Conservation (phyloP, 2,797 vertebrate species). For the Phrynocephalus vlangalii region DNA sequence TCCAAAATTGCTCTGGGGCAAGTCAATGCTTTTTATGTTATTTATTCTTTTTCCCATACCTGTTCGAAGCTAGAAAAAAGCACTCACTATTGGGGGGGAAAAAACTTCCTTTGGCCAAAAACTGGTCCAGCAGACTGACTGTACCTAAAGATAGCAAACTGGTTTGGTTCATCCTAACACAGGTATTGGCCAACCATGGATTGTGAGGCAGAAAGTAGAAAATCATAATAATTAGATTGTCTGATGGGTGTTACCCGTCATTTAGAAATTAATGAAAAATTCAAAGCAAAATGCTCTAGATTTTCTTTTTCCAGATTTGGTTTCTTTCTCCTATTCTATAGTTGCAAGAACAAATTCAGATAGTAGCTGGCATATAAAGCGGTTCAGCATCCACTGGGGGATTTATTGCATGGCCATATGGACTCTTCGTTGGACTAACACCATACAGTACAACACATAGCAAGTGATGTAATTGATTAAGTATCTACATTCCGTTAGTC, state of each 20-base stretch:
- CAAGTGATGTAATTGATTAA: conserved; percentile 45
- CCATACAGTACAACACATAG: conserved; percentile 31
- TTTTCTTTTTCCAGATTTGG: background rate
- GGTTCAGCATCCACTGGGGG: conserved; percentile 2
- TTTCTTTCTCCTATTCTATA: background rate
- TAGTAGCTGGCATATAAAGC: conserved; percentile 4
- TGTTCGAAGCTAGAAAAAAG: too few species aligned
- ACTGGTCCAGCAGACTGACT: too few species aligned
- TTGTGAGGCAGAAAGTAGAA: background rate
- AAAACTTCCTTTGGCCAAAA: too few species aligned
- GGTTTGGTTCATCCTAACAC: background rate
- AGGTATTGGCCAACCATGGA: background rate
- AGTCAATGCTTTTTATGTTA: too few species aligned
- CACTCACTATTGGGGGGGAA: too few species aligned
- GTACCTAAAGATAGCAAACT: too few species aligned
- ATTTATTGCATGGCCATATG: conserved; percentile 38
- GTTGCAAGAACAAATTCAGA: conserved; percentile 14
- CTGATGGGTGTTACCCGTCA: conserved; percentile 37
- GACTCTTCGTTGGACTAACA: conserved; percentile 34
- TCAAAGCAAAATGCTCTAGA: background rate
- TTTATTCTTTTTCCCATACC: too few species aligned
- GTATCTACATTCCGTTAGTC: conserved; percentile 49
- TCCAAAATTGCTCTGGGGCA: too few species aligned
- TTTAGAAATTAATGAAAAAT: conserved; percentile 13
- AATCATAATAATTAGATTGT: background rate